Conservation (phyloP, 2,797 vertebrate species). For the Acrocephalus scirpaceus region DNA sequence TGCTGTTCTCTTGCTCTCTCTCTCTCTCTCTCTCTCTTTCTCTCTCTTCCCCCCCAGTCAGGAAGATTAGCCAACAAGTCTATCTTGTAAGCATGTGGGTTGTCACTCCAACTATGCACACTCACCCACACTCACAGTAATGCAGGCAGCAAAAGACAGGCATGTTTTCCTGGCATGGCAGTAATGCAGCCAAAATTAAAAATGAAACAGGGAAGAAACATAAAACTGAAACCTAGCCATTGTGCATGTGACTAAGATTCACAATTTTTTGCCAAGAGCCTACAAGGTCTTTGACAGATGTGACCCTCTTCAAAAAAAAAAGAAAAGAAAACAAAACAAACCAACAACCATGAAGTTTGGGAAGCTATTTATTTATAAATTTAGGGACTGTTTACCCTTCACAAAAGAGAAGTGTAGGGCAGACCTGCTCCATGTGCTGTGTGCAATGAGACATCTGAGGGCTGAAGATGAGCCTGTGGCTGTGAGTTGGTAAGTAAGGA, state of each 20-base stretch:
- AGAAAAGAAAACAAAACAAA: not conserved
- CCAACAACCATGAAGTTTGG: not conserved
- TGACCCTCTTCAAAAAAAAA: not conserved
- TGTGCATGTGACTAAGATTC: not conserved
- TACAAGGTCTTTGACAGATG: not conserved
- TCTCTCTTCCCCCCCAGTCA: not conserved
- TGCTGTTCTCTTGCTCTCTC: not conserved
- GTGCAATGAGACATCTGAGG: fast-evolving
- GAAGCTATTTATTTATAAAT: not conserved
- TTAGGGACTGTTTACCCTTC: not conserved
- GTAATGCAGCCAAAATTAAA: conserved; percentile 40
- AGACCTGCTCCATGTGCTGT: not conserved
- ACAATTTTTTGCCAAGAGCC: not conserved
- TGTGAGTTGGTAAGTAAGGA: not conserved
- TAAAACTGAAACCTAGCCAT: not conserved
- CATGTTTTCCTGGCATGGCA: conserved; percentile 17
- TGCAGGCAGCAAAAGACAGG: conserved; percentile 28
- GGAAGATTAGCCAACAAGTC: not conserved
- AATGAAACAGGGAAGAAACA: not conserved
- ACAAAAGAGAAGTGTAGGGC: not conserved
- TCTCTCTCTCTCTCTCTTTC: not conserved
- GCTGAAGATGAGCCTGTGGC: not conserved
- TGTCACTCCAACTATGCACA: not conserved
- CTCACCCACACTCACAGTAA: not conserved
- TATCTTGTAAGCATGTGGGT: not conserved